Evolutionary conservation across 1,140 invertebrate genomes (phyloP).

Genomic region (Aphaenogaster rudis): DNA sequence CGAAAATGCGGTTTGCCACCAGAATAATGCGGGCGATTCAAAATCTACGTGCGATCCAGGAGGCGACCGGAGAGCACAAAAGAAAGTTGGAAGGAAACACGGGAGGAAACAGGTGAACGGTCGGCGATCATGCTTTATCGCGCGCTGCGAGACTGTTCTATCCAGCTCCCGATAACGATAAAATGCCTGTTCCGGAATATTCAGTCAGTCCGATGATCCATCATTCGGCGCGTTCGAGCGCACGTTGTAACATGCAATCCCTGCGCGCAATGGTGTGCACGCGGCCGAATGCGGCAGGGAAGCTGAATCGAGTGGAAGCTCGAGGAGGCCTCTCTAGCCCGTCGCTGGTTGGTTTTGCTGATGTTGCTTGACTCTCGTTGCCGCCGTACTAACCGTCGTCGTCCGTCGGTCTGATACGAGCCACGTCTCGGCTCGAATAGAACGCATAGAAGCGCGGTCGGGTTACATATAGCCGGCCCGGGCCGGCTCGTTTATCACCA

Average conservation of each 20-base stretch:
- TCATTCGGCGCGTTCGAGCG: slow-evolving; percentile 71
- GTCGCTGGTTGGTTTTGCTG: slow-evolving; percentile 42
- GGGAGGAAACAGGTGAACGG: not conserved
- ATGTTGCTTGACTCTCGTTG: slow-evolving; percentile 50
- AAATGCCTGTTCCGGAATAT: slow-evolving; percentile 64
- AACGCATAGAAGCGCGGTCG: slow-evolving; percentile 74
- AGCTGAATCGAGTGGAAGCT: slow-evolving; percentile 62
- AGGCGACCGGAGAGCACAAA: slow-evolving; percentile 20
- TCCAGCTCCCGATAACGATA: slow-evolving; percentile 64
- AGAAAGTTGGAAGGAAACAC: slow-evolving; percentile 13
- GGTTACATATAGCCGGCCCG: slow-evolving; percentile 61
- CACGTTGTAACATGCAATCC: slow-evolving; percentile 67
- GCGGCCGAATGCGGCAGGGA: slow-evolving; percentile 49
- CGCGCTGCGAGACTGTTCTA: slow-evolving; percentile 47
- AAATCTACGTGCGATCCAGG: slow-evolving; percentile 1
- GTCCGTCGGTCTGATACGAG: slow-evolving; percentile 38
- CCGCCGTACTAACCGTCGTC: slow-evolving; percentile 45
- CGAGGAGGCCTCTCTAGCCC: slow-evolving; percentile 23
- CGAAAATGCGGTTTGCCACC: not conserved
- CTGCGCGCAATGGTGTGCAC: slow-evolving; percentile 57
- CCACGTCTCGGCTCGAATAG: slow-evolving; percentile 48
- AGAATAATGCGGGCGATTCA: slow-evolving; percentile 14
- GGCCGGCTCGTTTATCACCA: slow-evolving; percentile 80
- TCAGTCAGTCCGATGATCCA: slow-evolving; percentile 66
- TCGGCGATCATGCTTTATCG: slow-evolving; percentile 66